Evolutionary conservation across 35 echinoderm and acorn worm species (phyloP).

Genomic region (Amphiura filiformis): DNA sequence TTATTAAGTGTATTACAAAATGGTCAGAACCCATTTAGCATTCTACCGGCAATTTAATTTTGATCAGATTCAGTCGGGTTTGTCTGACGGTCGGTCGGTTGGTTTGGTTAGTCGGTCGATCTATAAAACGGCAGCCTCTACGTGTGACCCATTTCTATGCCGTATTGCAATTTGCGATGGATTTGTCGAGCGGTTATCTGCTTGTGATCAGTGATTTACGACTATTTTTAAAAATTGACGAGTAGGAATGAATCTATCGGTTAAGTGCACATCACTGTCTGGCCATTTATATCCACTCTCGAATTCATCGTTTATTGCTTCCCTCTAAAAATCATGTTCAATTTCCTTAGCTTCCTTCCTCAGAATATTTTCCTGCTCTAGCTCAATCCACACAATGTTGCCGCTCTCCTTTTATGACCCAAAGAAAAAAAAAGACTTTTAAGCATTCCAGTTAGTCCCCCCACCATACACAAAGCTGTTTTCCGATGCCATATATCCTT

Average conservation of each 20-base stretch:
- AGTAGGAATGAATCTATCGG: not conserved
- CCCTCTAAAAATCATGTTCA: slow-evolving; percentile 9
- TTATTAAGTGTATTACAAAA: slow-evolving; percentile 13
- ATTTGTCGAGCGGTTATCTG: not conserved
- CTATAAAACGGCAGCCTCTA: too few species aligned
- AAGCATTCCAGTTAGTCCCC: not conserved
- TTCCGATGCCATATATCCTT: slow-evolving; percentile 3
- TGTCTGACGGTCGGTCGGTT: too few species aligned
- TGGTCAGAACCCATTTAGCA: not conserved
- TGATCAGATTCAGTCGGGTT: not conserved
- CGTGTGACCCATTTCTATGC: slow-evolving; percentile 6
- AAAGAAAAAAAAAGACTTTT: slow-evolving; percentile 2
- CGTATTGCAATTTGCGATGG: not conserved
- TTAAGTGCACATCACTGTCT: not conserved
- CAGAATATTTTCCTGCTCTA: not conserved
- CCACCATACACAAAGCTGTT: slow-evolving; percentile 9
- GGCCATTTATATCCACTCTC: not conserved
- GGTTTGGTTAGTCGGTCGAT: too few species aligned
- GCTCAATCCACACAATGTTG: not conserved
- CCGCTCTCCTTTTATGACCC: slow-evolving; percentile 1
- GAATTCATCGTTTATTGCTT: slow-evolving; percentile 3
- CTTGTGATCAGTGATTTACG: not conserved
- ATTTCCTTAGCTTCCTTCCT: not conserved
- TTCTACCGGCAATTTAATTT: not conserved
- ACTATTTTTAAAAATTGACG: not conserved